Percentiles rank a stretch among this genome's conserved stretches.
These are phyloP conservation scores for Todiramphus saurophagus DNA, from an alignment of 2,113 vertebrate species.

Conservation along the genomic window DNA sequence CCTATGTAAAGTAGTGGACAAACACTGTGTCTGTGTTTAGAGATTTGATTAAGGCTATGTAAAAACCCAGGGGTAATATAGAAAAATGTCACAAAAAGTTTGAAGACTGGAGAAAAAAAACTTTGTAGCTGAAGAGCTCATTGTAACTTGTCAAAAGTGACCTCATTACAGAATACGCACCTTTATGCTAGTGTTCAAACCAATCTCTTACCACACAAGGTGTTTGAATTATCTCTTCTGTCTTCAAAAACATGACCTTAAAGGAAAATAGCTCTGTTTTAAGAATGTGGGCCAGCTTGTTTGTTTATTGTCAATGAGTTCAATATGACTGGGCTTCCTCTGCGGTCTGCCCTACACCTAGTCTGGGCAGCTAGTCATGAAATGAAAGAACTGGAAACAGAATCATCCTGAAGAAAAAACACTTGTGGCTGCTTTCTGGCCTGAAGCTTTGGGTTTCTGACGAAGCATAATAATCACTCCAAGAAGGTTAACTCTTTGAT, in stretches of 20 bases:
- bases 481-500: background rate
- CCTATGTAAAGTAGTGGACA: background rate
- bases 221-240: background rate
- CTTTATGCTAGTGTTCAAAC: background rate
- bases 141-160: background rate
- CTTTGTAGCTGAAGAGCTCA: background rate
- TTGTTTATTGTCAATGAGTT: background rate
- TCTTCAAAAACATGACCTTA: background rate
- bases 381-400: background rate
- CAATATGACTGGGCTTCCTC: background rate
- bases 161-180: background rate
- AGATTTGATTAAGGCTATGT: background rate
- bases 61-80: background rate
- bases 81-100: background rate
- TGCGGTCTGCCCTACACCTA: background rate
- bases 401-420: background rate
- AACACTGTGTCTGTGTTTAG: background rate
- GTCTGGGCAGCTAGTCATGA: background rate
- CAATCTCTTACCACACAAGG: background rate
- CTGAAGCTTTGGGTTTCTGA: background rate
- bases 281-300: background rate
- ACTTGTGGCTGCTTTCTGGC: background rate
- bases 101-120: background rate
- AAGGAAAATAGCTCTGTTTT: background rate
- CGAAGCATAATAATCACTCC: background rate